Evolutionary conservation across 2,888 invertebrate genomes (phyloP), one percentile per base, ranked within the genome.

Genomic region (Mystacides longicornis): DNA sequence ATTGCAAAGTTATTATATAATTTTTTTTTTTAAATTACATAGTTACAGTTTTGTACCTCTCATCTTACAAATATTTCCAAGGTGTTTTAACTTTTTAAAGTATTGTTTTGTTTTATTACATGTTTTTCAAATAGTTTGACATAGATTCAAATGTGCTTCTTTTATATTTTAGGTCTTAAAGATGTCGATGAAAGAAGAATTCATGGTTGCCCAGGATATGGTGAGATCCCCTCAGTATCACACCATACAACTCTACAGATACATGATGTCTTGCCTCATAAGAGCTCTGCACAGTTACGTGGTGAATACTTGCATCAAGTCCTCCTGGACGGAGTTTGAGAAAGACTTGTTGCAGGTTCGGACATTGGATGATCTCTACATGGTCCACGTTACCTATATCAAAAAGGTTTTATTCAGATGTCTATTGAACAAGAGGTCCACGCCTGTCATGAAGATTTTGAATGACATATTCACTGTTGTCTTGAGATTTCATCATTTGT

Each of bases 361-460:
- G 19, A 85, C 84, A 0, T 68, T 91, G 7, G 89, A 90, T 64
- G 83, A 85, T 59, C 71, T 91, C 16, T 87, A 89, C 63, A 75
- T 81, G 14, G 81, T 82, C 21, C 89, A 91, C 63, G 83, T 85
- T 9, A 74, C 72, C 0, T 90, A 90, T 65, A 78, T 91, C 2
- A 90, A 89, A 68, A 83, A 84, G 62, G 81, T 90, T 37, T 68
- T 86, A 37, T 88, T 87, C 64, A 78, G 89, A 63, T 89, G 89
- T 62, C 77, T 89, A 63, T 68, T 90, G 3, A 89, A 86, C 63
- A 81, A 83, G 54, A 79, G 83, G 51, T 85, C 86, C 23, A 78
- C 79, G 23, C 83, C 83, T 2, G 80, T 89, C 31, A 81, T 83
- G 68, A 83, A 83, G 62, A 76, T 85, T 0, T 71, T 90, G 31